Evolutionary conservation across 2,888 invertebrate species (phyloP).

Genomic region (Cheilosia urbana): DNA sequence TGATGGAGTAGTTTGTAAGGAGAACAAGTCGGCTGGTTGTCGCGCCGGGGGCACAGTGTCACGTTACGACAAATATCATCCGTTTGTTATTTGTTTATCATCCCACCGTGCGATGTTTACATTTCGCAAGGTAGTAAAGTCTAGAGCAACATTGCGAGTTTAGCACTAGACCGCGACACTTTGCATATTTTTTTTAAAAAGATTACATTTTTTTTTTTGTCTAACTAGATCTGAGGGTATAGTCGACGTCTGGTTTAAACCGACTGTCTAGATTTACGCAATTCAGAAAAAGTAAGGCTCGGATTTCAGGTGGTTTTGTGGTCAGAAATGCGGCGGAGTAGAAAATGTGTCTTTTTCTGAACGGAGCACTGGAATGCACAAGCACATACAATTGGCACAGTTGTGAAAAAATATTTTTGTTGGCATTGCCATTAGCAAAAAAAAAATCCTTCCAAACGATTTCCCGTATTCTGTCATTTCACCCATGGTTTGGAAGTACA

Average conservation of each 20-base stretch:
- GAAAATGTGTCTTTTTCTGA: conserved; percentile 7
- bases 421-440: too few relatives aligned
- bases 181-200: conserved; percentile 1
- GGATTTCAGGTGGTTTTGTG: conserved; percentile 34
- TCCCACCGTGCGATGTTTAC: conserved; percentile 16
- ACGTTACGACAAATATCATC: conserved; percentile 38
- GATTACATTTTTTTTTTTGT: background rate
- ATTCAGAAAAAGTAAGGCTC: conserved; percentile 18
- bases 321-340: background rate
- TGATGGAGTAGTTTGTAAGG: conserved; percentile 13
- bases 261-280: conserved; percentile 26
- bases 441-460: too few relatives aligned
- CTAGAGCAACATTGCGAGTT: conserved; percentile 10
- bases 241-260: conserved; percentile 11
- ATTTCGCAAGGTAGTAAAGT: background rate
- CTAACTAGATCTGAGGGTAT: background rate
- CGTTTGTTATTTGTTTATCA: conserved; percentile 20
- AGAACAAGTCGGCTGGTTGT: conserved; percentile 22
- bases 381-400: background rate
- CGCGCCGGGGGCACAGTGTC: conserved; percentile 12
- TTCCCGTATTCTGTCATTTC: too few relatives aligned
- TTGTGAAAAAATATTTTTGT: background rate
- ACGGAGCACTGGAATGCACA: background rate
- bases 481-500: too few relatives aligned
- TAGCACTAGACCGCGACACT: conserved; percentile 24